Evolutionary conservation across 2,888 invertebrate genomes (phyloP).

Genomic region (Tetropium fuscum): DNA sequence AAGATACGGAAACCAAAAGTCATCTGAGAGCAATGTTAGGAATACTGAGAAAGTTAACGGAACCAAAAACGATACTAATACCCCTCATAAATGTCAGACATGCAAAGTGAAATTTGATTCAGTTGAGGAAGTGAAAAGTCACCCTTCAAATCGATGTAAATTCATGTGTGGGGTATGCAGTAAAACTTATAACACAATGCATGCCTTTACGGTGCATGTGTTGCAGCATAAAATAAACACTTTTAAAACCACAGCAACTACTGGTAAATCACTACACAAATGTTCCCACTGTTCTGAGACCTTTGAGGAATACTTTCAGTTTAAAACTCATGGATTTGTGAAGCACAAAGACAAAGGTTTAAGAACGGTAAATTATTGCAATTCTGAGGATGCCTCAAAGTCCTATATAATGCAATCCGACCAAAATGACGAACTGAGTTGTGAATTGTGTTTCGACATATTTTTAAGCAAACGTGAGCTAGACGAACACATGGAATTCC

Average conservation of each 20-base stretch:
- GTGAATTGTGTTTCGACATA: conserved; percentile 45
- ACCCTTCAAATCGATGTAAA: conserved; percentile 28
- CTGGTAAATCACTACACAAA: conserved; percentile 4
- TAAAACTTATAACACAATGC: conserved; percentile 24
- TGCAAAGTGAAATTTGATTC: conserved; percentile 23
- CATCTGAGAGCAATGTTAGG: too few relatives aligned
- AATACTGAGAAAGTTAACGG: too few relatives aligned
- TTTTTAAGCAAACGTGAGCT: conserved; percentile 39
- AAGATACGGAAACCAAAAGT: too few relatives aligned
- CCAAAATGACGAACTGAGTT: conserved; percentile 29
- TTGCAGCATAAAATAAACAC: conserved; percentile 33
- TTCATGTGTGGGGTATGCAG: conserved; percentile 26
- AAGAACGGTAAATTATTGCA: not conserved
- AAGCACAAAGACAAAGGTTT: conserved; percentile 9
- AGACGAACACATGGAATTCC: conserved; percentile 46
- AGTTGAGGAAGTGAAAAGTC: conserved; percentile 24
- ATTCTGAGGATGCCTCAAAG: not conserved
- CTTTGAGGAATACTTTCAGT: conserved; percentile 26
- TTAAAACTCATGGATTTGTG: conserved; percentile 28
- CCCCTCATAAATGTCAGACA: conserved; percentile 22
- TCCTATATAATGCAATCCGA: not conserved
- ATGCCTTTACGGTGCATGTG: conserved; percentile 30
- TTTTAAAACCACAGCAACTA: not conserved
- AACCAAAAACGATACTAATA: not conserved
- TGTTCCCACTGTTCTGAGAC: conserved; percentile 23